phyloP scores from a whole-genome alignment of 1,140 invertebrate genomes.

The Bradynema listronoti region DNA sequence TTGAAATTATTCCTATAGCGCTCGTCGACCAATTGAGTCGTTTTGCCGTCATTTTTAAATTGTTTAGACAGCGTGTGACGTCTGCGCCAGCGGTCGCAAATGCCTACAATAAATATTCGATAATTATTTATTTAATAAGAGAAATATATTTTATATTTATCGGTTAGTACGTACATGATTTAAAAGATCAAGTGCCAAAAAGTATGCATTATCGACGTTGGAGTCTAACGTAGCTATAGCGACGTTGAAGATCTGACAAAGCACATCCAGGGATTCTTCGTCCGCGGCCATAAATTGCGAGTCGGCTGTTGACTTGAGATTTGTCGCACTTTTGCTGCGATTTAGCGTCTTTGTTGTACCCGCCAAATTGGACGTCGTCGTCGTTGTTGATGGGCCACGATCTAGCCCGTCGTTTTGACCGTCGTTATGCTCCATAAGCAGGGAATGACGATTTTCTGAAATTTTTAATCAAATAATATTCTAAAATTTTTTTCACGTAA shows the following conservation, averaged over 20 bases:
- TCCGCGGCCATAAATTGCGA: conserved; percentile 60
- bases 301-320: conserved; percentile 69
- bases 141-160: conserved; percentile 16
- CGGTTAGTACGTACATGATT: conserved; percentile 26
- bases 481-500: too few relatives aligned
- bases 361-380: too few relatives aligned
- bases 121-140: conserved; percentile 16
- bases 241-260: conserved; percentile 92
- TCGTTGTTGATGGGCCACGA: background rate
- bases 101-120: too few relatives aligned
- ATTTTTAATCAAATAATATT: background rate
- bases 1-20: too few relatives aligned
- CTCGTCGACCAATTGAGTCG: conserved; percentile 76
- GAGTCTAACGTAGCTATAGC: conserved; percentile 87
- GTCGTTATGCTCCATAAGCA: conserved; percentile 45
- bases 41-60: conserved; percentile 69
- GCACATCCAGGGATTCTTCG: conserved; percentile 83
- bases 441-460: conserved; percentile 41
- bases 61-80: conserved; percentile 81
- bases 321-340: conserved; percentile 83
- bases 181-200: conserved; percentile 67
- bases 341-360: too few relatives aligned
- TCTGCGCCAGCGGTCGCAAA: conserved; percentile 75
- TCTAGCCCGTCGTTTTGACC: conserved; percentile 12
- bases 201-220: conserved; percentile 95